Evolutionary conservation across 2,797 vertebrate genomes (phyloP), one percentile per base, ranked within the genome.

Genomic region (Propithecus perrieri): DNA sequence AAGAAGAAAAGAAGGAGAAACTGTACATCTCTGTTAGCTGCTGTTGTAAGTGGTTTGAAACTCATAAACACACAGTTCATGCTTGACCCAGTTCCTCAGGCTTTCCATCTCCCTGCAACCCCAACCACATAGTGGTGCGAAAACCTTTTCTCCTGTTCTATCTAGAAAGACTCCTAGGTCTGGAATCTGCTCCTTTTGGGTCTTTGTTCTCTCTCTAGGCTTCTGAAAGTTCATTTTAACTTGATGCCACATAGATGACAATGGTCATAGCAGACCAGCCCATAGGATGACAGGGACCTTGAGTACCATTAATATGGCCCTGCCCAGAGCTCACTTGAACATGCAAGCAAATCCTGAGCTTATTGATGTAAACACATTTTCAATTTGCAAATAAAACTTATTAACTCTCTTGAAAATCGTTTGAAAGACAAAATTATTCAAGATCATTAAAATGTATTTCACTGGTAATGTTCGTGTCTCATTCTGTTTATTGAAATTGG

Each of bases 401-500:
- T 53, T 67, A 89, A 48, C n/a, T 90, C n/a, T 88, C 4, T 92
- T 81, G 55, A 94, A 59, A 67, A 85, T 28, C 87, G 5, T 67
- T 86, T 48, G 3, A 92, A 95, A 88, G 24, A 55, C 53, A 96
- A 95, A 92, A 7, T 13, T 35, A 55, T 75, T 84, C 10, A 86
- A 85, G 12, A 85, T 65, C 20, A 61, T 76, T 61, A 67, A 69
- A 96, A 74, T 69, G 50, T n/a, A 46, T 91, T 94, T 81, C 4
- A 30, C 8, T n/a, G 20, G 17, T 67, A 53, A 65, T 9, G 7
- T 69, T 75, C 69, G 43, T 30, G 20, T 89, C 28, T 91, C 6
- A 59, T 41, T 75, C 71, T 89, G 53, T 57, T 61, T 43, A 81
- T 78, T 95, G 63, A 93, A 95, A 94, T 41, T 35, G 55, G 59